Conservation (phyloP, 1,140 invertebrate genomes). For the Drosophila pandora region DNA sequence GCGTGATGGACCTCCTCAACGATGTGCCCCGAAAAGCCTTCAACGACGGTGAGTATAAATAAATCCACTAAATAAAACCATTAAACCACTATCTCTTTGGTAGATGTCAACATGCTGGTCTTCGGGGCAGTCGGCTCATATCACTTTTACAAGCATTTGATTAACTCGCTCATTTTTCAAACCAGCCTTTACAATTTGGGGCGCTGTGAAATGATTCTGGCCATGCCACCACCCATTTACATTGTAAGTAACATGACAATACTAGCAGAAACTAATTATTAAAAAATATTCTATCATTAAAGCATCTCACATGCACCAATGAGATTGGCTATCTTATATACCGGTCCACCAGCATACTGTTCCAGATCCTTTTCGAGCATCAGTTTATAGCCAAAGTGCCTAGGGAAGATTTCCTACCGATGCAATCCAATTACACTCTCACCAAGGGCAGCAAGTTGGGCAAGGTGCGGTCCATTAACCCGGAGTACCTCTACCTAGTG, state of each 20-base stretch:
- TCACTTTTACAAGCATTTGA: conserved; percentile 85
- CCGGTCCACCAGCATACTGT: conserved; percentile 85
- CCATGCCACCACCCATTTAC: conserved; percentile 85
- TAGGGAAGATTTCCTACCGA: conserved; percentile 85
- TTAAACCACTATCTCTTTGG: not conserved
- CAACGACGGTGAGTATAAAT: conserved; percentile 48
- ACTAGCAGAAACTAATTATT: not conserved
- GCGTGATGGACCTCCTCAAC: conserved; percentile 84
- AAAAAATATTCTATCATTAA: not conserved
- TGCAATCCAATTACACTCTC: conserved; percentile 79
- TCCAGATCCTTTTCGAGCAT: conserved; percentile 86
- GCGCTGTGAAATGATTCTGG: conserved; percentile 85
- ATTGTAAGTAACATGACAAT: conserved; percentile 77
- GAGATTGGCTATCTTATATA: conserved; percentile 81
- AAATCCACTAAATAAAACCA: not conserved
- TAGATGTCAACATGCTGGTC: conserved; percentile 84
- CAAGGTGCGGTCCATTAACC: conserved; percentile 84
- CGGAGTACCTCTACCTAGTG: conserved; percentile 85
- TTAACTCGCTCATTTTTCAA: conserved; percentile 85
- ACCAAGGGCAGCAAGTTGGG: conserved; percentile 60
- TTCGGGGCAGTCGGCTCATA: conserved; percentile 85
- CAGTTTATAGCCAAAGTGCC: conserved; percentile 85
- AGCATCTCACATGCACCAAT: conserved; percentile 73
- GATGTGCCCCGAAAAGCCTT: conserved; percentile 74
- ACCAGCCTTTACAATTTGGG: conserved; percentile 84